Percentiles rank a stretch among this genome's conserved stretches.
These are phyloP conservation scores for Neodiprion fabricii DNA, from an alignment of 1,140 invertebrate genomes.

Conservation along the genomic window DNA sequence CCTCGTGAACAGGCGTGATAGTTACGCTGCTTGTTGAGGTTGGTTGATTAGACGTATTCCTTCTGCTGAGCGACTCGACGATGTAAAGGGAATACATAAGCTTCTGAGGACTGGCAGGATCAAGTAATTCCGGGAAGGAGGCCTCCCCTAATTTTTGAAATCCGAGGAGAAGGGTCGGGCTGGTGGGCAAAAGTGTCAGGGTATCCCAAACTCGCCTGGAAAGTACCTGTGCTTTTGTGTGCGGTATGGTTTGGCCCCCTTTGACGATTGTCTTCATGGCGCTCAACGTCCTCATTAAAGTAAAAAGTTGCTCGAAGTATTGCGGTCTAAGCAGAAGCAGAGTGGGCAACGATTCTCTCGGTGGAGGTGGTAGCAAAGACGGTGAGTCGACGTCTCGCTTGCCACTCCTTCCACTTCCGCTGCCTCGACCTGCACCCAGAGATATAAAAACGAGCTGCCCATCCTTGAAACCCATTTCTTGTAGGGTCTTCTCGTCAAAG, in stretches of 20 bases:
- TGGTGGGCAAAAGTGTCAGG: slow-evolving; percentile 88
- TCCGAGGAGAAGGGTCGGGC: slow-evolving; percentile 80
- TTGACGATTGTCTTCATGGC: slow-evolving; percentile 79
- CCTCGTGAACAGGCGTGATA: slow-evolving; percentile 49
- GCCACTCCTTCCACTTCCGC: slow-evolving; percentile 63
- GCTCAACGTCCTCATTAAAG: slow-evolving; percentile 87
- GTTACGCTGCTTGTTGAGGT: slow-evolving; percentile 24
- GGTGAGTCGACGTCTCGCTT: slow-evolving; percentile 78
- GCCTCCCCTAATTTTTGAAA: slow-evolving; percentile 77
- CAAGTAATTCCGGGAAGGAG: slow-evolving; percentile 76
- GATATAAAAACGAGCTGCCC: slow-evolving; percentile 89
- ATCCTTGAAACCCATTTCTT: slow-evolving; percentile 92
- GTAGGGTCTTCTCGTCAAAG: slow-evolving; percentile 88
- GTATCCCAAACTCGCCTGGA: slow-evolving; percentile 94
- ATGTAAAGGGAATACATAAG: slow-evolving; percentile 95
- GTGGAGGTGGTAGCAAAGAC: slow-evolving; percentile 79
- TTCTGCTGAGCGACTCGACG: slow-evolving; percentile 74
- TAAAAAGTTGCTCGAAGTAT: slow-evolving; percentile 91
- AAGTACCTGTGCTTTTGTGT: slow-evolving; percentile 89
- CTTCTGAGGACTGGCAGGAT: slow-evolving; percentile 89
- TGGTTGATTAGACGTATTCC: slow-evolving; percentile 25
- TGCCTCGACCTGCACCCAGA: slow-evolving; percentile 78
- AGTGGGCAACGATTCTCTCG: slow-evolving; percentile 83
- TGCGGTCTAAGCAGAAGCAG: slow-evolving; percentile 81
- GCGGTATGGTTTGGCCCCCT: slow-evolving; percentile 77